A percentile compares a stretch with the other conserved stretches of the same genome.
These are phyloP conservation scores for Suricata suricatta DNA, from an alignment of 2,113 vertebrate genomes.

Conservation along the genomic window DNA sequence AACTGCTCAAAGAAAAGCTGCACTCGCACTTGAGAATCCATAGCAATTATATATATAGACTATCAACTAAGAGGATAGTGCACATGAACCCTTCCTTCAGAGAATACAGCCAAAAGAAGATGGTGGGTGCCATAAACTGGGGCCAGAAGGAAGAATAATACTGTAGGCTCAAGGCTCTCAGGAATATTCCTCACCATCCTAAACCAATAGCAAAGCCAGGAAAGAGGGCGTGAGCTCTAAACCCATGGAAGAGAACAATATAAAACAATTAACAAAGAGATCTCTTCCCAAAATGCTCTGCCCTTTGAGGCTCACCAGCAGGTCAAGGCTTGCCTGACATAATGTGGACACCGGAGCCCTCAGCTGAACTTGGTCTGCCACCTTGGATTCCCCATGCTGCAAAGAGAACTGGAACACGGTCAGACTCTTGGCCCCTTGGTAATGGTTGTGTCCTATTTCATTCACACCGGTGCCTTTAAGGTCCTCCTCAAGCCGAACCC, in stretches of 20 bases:
- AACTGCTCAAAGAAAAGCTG: constrained; percentile 66
- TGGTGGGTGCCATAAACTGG: neutral
- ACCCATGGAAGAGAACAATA: constrained; percentile 13
- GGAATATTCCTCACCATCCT: neutral
- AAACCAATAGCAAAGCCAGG: constrained; percentile 32
- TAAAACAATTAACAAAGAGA: neutral
- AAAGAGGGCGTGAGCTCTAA: neutral
- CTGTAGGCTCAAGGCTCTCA: neutral
- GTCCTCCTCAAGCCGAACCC: neutral
- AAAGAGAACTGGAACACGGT: neutral
- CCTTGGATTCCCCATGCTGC: neutral
- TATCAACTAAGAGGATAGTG: neutral
- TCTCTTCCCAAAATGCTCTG: neutral
- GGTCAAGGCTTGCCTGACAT: neutral
- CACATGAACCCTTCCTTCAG: constrained; percentile 41
- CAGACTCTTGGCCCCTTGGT: neutral
- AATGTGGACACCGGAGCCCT: neutral
- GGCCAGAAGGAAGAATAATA: neutral
- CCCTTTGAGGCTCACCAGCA: neutral
- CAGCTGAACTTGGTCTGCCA: neutral
- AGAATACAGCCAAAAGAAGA: constrained; percentile 49
- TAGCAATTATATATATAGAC: constrained; percentile 14
- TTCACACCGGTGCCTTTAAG: neutral
- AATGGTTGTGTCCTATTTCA: constrained; percentile 2
- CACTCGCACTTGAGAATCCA: constrained; percentile 49